Conservation (phyloP, 2,113 vertebrate genomes). For the Prietella phreatophila region DNA sequence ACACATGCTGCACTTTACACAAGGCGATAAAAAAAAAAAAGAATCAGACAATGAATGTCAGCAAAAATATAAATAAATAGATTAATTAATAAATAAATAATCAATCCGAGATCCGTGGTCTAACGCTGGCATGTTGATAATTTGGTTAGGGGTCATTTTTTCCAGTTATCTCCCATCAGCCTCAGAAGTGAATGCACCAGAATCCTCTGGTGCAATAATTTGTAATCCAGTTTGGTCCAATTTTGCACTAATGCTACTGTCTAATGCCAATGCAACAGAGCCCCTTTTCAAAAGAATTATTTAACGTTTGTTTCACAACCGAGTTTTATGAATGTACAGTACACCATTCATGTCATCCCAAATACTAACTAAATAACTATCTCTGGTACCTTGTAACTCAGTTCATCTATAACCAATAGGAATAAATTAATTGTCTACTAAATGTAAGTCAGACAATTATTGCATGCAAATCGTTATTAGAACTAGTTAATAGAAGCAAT, state of each 20-base stretch:
- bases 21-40: constrained; percentile 19
- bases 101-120: neutral
- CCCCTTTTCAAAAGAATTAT: neutral
- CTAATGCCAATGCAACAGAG: neutral
- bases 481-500: too few species aligned
- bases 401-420: neutral
- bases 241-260: neutral
- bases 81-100: too few species aligned
- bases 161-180: neutral
- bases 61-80: neutral
- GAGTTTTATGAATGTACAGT: neutral
- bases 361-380: neutral
- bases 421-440: neutral
- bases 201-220: neutral
- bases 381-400: neutral
- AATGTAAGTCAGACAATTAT: neutral
- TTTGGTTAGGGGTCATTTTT: neutral
- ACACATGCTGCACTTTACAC: constrained; percentile 18
- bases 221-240: neutral
- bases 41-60: neutral
- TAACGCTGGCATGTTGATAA: neutral
- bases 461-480: too few species aligned
- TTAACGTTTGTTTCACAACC: neutral
- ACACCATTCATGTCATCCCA: neutral
- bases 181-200: neutral